Percentiles rank a stretch among this genome's conserved stretches.
Conservation (phyloP, 2,888 invertebrate species). For the Mystacides longicornis region DNA sequence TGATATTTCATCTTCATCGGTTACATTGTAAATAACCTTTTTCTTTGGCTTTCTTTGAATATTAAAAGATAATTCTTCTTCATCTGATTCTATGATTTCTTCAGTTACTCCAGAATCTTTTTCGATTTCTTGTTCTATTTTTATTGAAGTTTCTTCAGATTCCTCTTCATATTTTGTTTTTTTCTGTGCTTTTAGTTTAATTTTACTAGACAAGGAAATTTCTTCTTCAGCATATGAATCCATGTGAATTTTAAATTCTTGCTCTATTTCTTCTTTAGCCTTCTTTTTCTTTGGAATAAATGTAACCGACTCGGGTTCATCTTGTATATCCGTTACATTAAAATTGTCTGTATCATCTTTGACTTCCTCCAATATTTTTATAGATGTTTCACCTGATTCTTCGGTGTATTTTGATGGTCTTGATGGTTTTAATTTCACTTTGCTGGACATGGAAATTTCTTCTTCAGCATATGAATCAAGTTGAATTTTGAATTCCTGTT, state of each 20-base stretch:
- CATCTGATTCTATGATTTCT: constrained; percentile 28
- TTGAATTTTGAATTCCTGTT: constrained; percentile 83
- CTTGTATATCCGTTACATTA: constrained; percentile 42
- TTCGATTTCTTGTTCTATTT: constrained; percentile 37
- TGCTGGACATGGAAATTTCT: constrained; percentile 79
- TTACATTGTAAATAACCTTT: constrained; percentile 59
- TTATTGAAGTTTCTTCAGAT: constrained; percentile 66
- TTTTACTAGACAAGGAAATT: constrained; percentile 77
- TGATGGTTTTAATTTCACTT: constrained; percentile 69
- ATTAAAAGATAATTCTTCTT: constrained; percentile 6
- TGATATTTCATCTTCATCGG: constrained; percentile 57
- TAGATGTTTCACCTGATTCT: constrained; percentile 69
- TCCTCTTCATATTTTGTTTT: constrained; percentile 71
- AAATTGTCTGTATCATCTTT: constrained; percentile 45
- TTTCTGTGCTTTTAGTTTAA: constrained; percentile 67
- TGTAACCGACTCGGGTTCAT: constrained; percentile 69
- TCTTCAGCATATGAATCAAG: constrained; percentile 81
- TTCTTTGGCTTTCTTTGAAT: constrained; percentile 22
- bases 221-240: constrained; percentile 85
- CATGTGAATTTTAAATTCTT: constrained; percentile 80
- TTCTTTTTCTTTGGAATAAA: constrained; percentile 69
- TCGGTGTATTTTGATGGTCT: constrained; percentile 68
- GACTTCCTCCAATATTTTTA: constrained; percentile 55
- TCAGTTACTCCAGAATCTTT: constrained; percentile 29
- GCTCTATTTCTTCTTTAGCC: constrained; percentile 83